These are phyloP conservation scores for Rhopalosiphum nymphaeae DNA, from an alignment of 2,888 invertebrate genomes.

Conservation along the genomic window DNA sequence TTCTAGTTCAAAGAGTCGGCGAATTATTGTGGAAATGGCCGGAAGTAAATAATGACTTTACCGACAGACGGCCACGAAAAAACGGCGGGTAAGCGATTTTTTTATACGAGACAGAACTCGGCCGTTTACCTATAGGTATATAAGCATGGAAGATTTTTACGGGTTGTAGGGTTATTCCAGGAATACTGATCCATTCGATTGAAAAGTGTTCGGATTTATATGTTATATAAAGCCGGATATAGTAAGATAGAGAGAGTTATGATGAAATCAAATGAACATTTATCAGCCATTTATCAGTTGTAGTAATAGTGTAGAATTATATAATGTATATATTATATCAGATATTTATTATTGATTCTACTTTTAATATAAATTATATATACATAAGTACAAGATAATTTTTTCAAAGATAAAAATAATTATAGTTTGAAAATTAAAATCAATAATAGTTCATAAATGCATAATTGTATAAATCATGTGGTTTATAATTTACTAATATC, in stretches of 20 bases:
- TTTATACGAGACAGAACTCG: neutral
- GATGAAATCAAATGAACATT: neutral
- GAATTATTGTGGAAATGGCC: conserved; percentile 34
- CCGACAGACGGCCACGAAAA: neutral
- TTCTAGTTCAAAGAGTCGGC: conserved; percentile 51
- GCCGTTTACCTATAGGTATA: neutral
- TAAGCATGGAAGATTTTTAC: neutral
- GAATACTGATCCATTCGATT: conserved; percentile 28
- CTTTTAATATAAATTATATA: neutral
- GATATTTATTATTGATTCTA: neutral
- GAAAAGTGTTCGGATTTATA: conserved; percentile 20
- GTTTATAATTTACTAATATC: neutral
- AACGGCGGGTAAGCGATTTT: neutral
- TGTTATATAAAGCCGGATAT: neutral
- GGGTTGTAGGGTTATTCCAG: neutral
- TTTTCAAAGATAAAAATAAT: neutral
- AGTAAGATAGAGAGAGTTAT: neutral
- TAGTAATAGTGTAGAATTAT: neutral
- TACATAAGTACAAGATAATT: neutral
- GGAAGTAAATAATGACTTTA: conserved; percentile 52
- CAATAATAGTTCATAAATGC: neutral
- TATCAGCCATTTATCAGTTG: neutral
- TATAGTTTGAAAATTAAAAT: neutral
- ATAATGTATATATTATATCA: neutral
- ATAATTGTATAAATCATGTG: neutral